Base-by-base conservation (phyloP, 2,113 vertebrate species). In the Leucoraja erinaceus region DNA sequence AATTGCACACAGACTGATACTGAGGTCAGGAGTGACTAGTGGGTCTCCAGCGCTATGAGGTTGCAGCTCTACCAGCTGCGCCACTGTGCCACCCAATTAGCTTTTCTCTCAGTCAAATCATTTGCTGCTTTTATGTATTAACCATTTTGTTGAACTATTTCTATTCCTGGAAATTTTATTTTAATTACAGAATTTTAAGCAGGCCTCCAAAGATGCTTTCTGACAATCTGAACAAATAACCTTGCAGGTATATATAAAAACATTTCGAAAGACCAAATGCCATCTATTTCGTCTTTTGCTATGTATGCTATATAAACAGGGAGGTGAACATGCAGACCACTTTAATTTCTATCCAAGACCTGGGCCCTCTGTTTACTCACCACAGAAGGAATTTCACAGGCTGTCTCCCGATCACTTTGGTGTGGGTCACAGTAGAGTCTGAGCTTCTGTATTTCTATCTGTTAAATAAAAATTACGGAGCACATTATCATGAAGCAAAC, bases 301-400 rank as follows among this genome's bases (percentile, higher is more conserved):
- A 59, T 16, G 33, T 56, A 25, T 59, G 8, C 79, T 56, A 59
- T 47, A 3, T 47, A 47, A 47, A 3, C 38, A 47, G 38, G 38
- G 38, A 47, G 38, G 38, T 47, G 38, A 47, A 47, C 38, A 47
- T 47, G 28, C 59, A 66, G 11, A 7, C 59, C 16, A 20, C 16
- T 20, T 72, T 20, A 72, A 20, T 5, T 72, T 72, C 4, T 22
- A 72, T 16, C 66, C 12, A 86, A 28, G 28, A 14, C 25, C n/a
- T 61, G 31, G 61, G 18, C 20, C 18, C 18, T 72, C 20, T 25
- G 2, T 38, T 72, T 28, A 38, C 95, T 95, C 94, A 97, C 97
- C 95, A 97, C 96, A 77, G 95, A 96, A 94, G 95, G 97, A 93
- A 97, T 97, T 94, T 97, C 97, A 95, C 97, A 97, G 3, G 97